Base-by-base conservation (phyloP, 2,888 invertebrate species). In the Branchipolynoe longqiensis region DNA sequence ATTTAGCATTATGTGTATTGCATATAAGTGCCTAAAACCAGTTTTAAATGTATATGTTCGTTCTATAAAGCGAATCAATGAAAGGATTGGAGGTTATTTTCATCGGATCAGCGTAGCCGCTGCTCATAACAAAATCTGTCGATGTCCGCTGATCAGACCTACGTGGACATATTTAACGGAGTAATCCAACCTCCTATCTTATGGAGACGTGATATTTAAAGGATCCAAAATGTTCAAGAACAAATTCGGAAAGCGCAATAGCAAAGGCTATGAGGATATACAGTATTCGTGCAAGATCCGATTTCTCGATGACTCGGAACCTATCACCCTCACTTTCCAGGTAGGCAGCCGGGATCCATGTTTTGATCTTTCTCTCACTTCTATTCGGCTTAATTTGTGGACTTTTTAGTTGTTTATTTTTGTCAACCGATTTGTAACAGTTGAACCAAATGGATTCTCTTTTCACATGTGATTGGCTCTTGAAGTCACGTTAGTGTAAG, bases 251-350 rank as follows among this genome's bases (percentile, higher is more conserved):
- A 88, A 87, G 85, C 59, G 62, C 22, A 85, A 86, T 22, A 85
- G 48, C 62, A 92, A 92, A 88, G 90, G 89, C 86, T 92, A 93
- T 86, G 90, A 91, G 85, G 91, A 92, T 84, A 91, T 92, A 88
- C 92, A 93, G 85, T 92, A 92, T 87, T 90, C 92, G 85, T 92
- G 93, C 87, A 92, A 91, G 48, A 91, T 93, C 40, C 90, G 93
- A 56, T 93, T 93, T 87, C 88, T 93, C 88, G 93, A 93, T 88
- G 92, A 93, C 88, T 91, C 92, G 22, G 93, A 93, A 69, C 91
- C 93, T 38, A 90, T 93, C 82, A 91, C 91, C 74, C 88, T 93
- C 62, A 90, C 91, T 56, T 93, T 91, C 87, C 92, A 92, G 92
- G 93, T 93, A 90, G 90, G n/a, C n/a, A n/a, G n/a, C n/a, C n/a